Percentiles rank a stretch among this genome's conserved stretches.
phyloP scores from a whole-genome alignment of 2,113 vertebrate species.

The Alexandromys fortis region DNA sequence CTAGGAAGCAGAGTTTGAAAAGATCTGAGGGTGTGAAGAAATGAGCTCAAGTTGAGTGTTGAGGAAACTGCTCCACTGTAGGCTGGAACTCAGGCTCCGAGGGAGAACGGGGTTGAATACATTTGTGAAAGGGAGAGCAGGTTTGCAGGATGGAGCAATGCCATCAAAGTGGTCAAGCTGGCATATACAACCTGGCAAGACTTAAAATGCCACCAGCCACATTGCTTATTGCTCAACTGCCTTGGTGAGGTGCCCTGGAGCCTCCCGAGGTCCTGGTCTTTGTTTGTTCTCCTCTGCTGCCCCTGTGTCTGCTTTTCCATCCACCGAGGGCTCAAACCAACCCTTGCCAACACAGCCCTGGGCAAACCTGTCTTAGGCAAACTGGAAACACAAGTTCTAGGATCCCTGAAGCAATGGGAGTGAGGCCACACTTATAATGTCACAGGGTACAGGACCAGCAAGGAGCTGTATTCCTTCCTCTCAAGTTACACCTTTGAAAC shows the following conservation, averaged over 20 bases:
- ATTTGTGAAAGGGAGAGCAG: neutral
- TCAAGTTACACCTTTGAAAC: conserved; percentile 11
- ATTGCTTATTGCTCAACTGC: neutral
- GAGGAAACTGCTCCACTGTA: neutral
- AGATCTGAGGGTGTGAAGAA: neutral
- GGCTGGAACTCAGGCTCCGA: conserved; percentile 34
- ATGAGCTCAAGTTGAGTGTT: neutral
- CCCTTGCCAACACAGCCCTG: conserved; percentile 18
- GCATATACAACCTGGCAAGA: neutral
- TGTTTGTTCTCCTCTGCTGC: conserved; percentile 9
- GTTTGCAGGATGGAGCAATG: neutral
- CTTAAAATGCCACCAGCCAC: neutral
- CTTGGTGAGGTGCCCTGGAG: neutral
- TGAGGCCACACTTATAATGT: conserved; percentile 14
- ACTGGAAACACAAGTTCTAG: conserved; percentile 72
- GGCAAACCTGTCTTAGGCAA: conserved; percentile 44
- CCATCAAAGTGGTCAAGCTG: neutral
- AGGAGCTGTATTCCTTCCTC: conserved; percentile 18
- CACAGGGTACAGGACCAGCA: neutral
- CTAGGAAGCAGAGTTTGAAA: neutral
- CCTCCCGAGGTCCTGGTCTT: conserved; percentile 5
- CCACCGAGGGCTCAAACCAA: neutral
- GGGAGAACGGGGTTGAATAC: neutral
- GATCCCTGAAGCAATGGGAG: neutral
- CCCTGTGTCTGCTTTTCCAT: conserved; percentile 24